Evolutionary conservation across 2,888 invertebrate species (phyloP), one percentile per base, ranked within the genome.

Genomic region (Platycheirus albimanus): DNA sequence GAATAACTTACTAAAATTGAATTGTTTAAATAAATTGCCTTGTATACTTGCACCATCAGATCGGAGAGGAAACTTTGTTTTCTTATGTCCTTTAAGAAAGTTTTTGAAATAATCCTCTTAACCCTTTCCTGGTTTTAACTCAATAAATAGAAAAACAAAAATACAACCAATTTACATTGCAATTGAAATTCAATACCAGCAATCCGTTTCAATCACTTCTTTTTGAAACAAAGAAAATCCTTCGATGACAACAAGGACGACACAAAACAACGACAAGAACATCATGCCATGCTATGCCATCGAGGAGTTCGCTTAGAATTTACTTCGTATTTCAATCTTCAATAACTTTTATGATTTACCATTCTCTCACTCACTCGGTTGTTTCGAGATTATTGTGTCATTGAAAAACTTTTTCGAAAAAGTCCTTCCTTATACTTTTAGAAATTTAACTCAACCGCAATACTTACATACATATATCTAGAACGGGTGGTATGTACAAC

Each of bases 301-400:
- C 36, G 8, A 36, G 3, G 8, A 36, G 11, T 3, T 8, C 36
- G 36, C 41, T 58, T 43, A 24, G 19, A 10, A 41, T 41, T 43
- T 58, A 43, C 58, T 58, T 58, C 17, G 11, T 33, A 41, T 63
- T 64, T 41, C 49, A 51, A 51, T 66, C 45, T 64, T 66, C 70
- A 71, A 61, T 67, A 66, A 67, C 41, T 71, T 71, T 70, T 66
- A 61, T 76, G 70, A 76, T 61, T 76, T 76, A 58, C 49, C 56
- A 51, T 56, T 54, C 20, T 54, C 8, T 36, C 19, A 13, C 36
- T 30, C 5, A 13, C 36, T 30, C 5, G 13, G 0, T 80, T 75
- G 56, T 56, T 70, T 24, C 10, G 15, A 38, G 76, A 80, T 61
- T 61, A 51, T 61, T 30, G 24, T 63, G 77, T 81, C 66, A 71